Evolutionary conservation across 53 echinoderm and acorn worm species (phyloP), one percentile per base, ranked within the genome.

Genomic region (Hippasteria phrygiana): DNA sequence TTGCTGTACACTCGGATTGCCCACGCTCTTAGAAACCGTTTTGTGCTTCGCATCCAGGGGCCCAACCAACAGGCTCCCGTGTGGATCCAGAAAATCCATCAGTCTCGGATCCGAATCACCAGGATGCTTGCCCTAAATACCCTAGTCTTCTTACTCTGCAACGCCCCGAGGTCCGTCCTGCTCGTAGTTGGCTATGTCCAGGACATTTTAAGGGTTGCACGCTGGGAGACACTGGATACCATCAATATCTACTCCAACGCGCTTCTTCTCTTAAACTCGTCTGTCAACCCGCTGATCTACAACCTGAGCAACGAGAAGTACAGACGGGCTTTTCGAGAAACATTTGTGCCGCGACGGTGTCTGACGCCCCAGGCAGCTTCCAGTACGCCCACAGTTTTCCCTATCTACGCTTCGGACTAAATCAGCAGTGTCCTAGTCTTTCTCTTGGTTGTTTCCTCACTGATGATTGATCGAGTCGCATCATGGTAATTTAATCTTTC

Each of bases 281-380:
- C 46, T 31, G 48, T 48, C 50, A 75, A 75, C 27, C 75, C 75
- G 13, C 11, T 47, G 27, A 75, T 75, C 28, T 75, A 75, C 47
- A 38, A 37, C 50, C 48, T 75, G 75, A 75, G 29, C 75, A 75
- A 75, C 50, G 11, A 8, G 0, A 75, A 28, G 0, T 75, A 75
- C 75, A 75, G 39, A 31, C 75, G 47, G 32, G 75, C 75, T 1
- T 75, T 75, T 31, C 75, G 32, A 0, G 75, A 75, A 47, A 47
- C 46, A 2, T 75, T 75, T 11, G 28, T 75, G 47, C 12, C 75
- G n/a, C n/a, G n/a, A n/a, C n/a, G n/a, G 3, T 66, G 67, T 34
- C 11, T 11, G 6, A 7, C 46, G 46, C 11, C 46, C 11, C 5
- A 5, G 46, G 5, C 46, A 45, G 11, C 6, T 11, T 11, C 5